A percentile compares a stretch with the other conserved stretches of the same genome.
These are phyloP conservation scores for Tipula vernalis DNA, from an alignment of 2,888 invertebrate genomes.

Conservation along the genomic window DNA sequence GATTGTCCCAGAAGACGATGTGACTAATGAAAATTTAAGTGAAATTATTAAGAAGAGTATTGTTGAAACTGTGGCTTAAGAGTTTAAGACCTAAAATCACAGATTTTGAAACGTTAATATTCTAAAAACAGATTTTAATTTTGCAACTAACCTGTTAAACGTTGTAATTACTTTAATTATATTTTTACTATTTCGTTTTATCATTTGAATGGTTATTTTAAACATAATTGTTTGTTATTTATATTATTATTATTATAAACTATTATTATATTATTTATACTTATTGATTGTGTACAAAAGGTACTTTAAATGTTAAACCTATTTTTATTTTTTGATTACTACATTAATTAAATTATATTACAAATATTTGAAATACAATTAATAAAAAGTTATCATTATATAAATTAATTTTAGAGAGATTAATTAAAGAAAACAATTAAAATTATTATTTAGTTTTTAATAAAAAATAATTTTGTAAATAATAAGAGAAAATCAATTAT, in stretches of 20 bases:
- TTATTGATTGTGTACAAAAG: neutral
- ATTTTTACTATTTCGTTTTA: neutral
- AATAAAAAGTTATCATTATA: neutral
- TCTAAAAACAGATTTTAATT: neutral
- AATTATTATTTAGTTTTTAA: neutral
- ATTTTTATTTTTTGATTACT: neutral
- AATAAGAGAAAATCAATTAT: neutral
- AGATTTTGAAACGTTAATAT: neutral
- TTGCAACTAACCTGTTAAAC: neutral
- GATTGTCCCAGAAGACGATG: constrained; percentile 28
- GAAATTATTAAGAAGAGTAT: constrained; percentile 88
- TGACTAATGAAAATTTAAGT: constrained; percentile 67
- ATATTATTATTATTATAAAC: neutral
- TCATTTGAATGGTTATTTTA: neutral
- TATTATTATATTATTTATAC: neutral
- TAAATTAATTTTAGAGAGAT: neutral
- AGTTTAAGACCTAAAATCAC: neutral
- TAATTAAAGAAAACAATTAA: neutral
- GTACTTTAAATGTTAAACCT: neutral
- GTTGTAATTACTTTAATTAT: neutral
- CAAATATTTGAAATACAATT: neutral
- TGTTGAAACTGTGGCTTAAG: constrained; percentile 62
- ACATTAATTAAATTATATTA: neutral
- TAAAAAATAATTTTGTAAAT: neutral
- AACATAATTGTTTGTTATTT: neutral